phyloP scores from a whole-genome alignment of 2,888 invertebrate species.

The Acanthacorydalis orientalis region DNA sequence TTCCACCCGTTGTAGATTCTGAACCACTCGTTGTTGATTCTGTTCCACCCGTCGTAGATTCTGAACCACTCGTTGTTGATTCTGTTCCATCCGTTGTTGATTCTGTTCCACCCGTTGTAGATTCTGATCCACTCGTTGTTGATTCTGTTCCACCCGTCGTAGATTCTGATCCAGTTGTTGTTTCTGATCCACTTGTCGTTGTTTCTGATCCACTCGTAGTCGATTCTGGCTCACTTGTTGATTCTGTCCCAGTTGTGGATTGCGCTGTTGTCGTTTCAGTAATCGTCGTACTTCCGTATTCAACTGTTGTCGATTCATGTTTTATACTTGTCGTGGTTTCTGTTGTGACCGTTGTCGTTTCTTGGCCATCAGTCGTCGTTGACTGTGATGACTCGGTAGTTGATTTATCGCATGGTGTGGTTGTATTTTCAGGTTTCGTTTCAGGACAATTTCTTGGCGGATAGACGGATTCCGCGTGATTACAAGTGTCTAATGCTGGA shows the following conservation, averaged over 20 bases:
- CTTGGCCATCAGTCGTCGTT: not conserved
- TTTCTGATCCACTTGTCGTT: not conserved
- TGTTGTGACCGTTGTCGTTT: slow-evolving; percentile 10
- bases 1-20: slow-evolving; percentile 9
- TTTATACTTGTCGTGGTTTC: slow-evolving; percentile 12
- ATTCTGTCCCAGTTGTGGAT: slow-evolving; percentile 8
- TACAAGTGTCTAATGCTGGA: slow-evolving; percentile 42
- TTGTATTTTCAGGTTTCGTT: slow-evolving; percentile 10
- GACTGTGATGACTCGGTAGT: not conserved
- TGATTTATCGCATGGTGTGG: slow-evolving; percentile 7
- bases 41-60: no score
- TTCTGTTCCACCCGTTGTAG: slow-evolving; percentile 7
- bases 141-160: slow-evolving; percentile 6
- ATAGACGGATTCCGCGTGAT: slow-evolving; percentile 44
- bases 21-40: no score
- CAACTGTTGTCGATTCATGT: slow-evolving; percentile 28
- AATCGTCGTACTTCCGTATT: slow-evolving; percentile 26
- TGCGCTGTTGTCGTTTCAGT: slow-evolving; percentile 8
- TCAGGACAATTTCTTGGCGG: slow-evolving; percentile 2
- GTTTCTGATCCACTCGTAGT: slow-evolving; percentile 5
- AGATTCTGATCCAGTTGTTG: slow-evolving; percentile 12
- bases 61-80: no score
- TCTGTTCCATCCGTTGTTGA: slow-evolving; percentile 6
- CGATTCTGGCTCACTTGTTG: slow-evolving; percentile 10
- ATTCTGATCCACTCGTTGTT: slow-evolving; percentile 3